These are phyloP conservation scores for Fistularia tabacaria DNA, from an alignment of 2,797 vertebrate species.

Conservation along the genomic window DNA sequence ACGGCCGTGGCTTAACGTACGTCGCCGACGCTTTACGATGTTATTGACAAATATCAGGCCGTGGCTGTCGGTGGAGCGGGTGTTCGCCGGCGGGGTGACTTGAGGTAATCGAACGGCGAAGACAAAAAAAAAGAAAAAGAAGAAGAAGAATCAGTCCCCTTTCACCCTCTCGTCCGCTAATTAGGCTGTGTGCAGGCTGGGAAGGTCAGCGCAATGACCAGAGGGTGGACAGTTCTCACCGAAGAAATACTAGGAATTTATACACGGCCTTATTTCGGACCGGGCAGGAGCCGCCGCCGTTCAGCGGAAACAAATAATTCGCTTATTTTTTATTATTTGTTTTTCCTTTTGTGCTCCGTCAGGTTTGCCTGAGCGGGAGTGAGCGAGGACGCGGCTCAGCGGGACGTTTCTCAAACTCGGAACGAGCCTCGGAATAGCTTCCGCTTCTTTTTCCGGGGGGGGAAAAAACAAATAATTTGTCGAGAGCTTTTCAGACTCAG, in stretches of 20 bases:
- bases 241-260: slow-evolving; percentile 17
- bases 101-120: slow-evolving; percentile 53
- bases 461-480: slow-evolving; percentile 37
- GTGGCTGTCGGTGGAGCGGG: slow-evolving; percentile 40
- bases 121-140: background rate
- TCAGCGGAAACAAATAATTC: background rate
- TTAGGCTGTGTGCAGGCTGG: slow-evolving; percentile 54
- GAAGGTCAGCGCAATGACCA: slow-evolving; percentile 44
- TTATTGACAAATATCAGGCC: slow-evolving; percentile 27
- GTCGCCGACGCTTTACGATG: background rate
- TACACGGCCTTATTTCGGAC: slow-evolving; percentile 15
- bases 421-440: slow-evolving; percentile 48
- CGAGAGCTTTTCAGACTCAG: background rate
- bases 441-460: slow-evolving; percentile 28
- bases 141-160: slow-evolving; percentile 17
- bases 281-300: background rate
- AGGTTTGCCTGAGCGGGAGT: background rate
- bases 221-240: slow-evolving; percentile 28
- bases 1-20: no score
- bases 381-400: slow-evolving; percentile 30
- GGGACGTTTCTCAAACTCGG: slow-evolving; percentile 43
- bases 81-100: slow-evolving; percentile 35
- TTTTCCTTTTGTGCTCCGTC: background rate
- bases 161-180: slow-evolving; percentile 58
- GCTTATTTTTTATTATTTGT: background rate